Conservation (phyloP, 2,888 invertebrate species). For the Desoria tigrina region DNA sequence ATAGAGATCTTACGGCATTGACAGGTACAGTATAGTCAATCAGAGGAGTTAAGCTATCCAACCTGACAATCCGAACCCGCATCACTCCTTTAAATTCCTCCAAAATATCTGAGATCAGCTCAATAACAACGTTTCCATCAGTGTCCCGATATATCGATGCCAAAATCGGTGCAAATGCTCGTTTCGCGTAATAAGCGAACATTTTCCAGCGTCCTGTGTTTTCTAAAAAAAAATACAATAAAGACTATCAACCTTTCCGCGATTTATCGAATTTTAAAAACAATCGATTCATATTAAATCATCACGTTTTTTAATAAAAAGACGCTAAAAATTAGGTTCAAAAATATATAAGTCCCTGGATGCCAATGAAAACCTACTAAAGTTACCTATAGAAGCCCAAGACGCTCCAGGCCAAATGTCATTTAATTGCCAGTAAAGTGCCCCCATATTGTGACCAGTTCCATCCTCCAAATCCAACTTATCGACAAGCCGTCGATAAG, state of each 20-base stretch:
- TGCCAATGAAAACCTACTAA: too few species aligned
- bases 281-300: too few species aligned
- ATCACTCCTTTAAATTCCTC: conserved; percentile 27
- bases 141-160: conserved; percentile 59
- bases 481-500: conserved; percentile 55
- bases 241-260: neutral
- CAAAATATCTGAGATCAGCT: conserved; percentile 44
- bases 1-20: conserved; percentile 28
- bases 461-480: conserved; percentile 53
- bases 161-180: conserved; percentile 79
- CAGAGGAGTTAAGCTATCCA: conserved; percentile 32
- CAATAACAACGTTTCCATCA: conserved; percentile 46
- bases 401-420: conserved; percentile 66
- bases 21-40: conserved; percentile 24
- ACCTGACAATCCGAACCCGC: conserved; percentile 35
- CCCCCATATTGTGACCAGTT: conserved; percentile 63
- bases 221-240: conserved; percentile 60
- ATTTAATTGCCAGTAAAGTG: conserved; percentile 66
- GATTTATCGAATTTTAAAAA: too few species aligned
- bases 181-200: conserved; percentile 82
- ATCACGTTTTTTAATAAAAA: too few species aligned
- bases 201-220: conserved; percentile 79
- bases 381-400: conserved; percentile 60
- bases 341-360: too few species aligned
- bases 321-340: too few species aligned